These are phyloP conservation scores for Oedothorax gibbosus DNA, from an alignment of 1,140 invertebrate species.

Conservation along the genomic window DNA sequence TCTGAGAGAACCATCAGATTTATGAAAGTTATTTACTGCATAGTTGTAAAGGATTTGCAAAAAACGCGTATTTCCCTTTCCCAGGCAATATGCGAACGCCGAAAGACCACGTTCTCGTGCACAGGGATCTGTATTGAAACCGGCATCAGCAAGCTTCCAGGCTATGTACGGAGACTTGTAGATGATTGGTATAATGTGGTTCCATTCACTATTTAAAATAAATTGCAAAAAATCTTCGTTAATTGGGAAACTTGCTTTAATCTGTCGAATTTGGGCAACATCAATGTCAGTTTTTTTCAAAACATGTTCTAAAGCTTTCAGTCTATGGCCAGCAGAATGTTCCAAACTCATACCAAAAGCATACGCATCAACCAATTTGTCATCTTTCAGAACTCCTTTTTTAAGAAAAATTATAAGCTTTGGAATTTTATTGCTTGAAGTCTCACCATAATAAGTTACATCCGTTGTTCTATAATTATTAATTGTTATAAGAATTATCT, in stretches of 20 bases:
- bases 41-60: background rate
- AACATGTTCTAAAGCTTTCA: conserved; percentile 1
- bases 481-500: background rate
- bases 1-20: background rate
- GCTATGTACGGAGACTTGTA: conserved; percentile 27
- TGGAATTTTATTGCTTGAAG: no score
- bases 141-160: background rate
- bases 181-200: background rate
- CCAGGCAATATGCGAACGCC: background rate
- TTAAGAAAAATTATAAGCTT: no score
- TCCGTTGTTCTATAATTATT: no score
- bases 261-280: background rate
- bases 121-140: conserved; percentile 16
- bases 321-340: background rate
- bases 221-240: background rate
- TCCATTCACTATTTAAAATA: background rate
- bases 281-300: background rate
- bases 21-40: conserved; percentile 4
- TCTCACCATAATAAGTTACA: no score
- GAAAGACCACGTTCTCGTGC: background rate
- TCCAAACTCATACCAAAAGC: conserved; percentile 3
- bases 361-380: background rate
- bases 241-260: background rate
- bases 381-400: no score
- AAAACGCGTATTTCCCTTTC: background rate